Conservation (phyloP, 1,140 invertebrate species). For the Phymorhynchus buccinoides region DNA sequence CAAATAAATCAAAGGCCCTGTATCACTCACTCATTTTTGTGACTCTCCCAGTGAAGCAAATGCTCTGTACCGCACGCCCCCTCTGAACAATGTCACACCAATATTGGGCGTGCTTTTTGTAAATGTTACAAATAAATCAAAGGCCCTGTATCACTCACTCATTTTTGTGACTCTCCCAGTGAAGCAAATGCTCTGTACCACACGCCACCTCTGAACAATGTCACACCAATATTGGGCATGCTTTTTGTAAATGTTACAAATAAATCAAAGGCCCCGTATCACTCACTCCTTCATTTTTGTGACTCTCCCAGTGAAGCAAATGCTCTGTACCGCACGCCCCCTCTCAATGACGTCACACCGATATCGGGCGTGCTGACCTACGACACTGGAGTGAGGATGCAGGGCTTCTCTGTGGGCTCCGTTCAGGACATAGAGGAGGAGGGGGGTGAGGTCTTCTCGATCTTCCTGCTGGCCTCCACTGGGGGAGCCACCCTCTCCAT, state of each 20-base stretch:
- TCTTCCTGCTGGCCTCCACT: conserved; percentile 61
- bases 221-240: too few species aligned
- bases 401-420: conserved; percentile 55
- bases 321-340: conserved; percentile 58
- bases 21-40: too few species aligned
- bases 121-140: too few species aligned
- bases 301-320: conserved; percentile 59
- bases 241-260: too few species aligned
- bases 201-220: not conserved
- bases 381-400: conserved; percentile 34
- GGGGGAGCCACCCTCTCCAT: conserved; percentile 63
- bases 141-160: too few species aligned
- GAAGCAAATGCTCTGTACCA: not conserved
- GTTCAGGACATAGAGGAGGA: conserved; percentile 67
- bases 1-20: too few species aligned
- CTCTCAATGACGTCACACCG: conserved; percentile 59
- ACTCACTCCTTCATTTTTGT: not conserved
- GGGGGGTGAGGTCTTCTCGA: conserved; percentile 66
- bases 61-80: too few species aligned
- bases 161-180: not conserved
- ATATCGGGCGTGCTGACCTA: conserved; percentile 67
- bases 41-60: not conserved
- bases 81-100: too few species aligned
- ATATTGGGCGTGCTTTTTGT: too few species aligned
- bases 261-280: too few species aligned